Conservation (phyloP, 2,113 vertebrate species). For the Sceloporus undulatus region DNA sequence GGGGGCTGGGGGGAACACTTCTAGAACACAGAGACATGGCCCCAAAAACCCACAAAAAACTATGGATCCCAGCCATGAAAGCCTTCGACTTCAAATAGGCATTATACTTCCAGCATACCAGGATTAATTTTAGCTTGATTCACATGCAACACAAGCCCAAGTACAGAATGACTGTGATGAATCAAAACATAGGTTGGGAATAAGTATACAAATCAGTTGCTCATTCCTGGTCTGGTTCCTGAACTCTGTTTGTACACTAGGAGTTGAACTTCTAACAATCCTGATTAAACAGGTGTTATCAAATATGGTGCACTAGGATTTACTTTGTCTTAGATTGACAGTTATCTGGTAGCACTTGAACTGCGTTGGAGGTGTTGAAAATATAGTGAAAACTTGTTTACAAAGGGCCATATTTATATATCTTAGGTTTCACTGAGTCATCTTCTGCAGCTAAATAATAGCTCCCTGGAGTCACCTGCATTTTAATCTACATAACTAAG, state of each 20-base stretch:
- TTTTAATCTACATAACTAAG: neutral
- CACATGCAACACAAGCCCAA: neutral
- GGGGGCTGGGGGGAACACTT: too few relatives aligned
- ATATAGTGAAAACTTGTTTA: neutral
- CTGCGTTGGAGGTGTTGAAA: neutral
- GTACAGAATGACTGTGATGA: too few relatives aligned
- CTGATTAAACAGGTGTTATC: too few relatives aligned
- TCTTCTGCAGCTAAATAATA: neutral
- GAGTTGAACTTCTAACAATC: too few relatives aligned
- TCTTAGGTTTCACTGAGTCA: neutral
- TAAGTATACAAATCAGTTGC: neutral
- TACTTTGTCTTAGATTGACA: too few relatives aligned
- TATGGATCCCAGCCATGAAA: too few relatives aligned
- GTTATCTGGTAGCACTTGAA: neutral
- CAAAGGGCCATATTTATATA: neutral
- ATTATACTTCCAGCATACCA: neutral
- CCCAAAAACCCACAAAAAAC: too few relatives aligned
- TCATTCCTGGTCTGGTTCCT: neutral
- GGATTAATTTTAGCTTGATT: neutral
- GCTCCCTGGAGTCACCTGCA: neutral
- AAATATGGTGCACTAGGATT: too few relatives aligned
- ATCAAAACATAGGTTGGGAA: neutral
- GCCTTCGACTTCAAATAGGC: too few relatives aligned
- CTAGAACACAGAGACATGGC: too few relatives aligned
- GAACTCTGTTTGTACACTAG: neutral